These are phyloP conservation scores for Cotesia chilonis DNA, from an alignment of 1,140 invertebrate genomes.

Conservation along the genomic window DNA sequence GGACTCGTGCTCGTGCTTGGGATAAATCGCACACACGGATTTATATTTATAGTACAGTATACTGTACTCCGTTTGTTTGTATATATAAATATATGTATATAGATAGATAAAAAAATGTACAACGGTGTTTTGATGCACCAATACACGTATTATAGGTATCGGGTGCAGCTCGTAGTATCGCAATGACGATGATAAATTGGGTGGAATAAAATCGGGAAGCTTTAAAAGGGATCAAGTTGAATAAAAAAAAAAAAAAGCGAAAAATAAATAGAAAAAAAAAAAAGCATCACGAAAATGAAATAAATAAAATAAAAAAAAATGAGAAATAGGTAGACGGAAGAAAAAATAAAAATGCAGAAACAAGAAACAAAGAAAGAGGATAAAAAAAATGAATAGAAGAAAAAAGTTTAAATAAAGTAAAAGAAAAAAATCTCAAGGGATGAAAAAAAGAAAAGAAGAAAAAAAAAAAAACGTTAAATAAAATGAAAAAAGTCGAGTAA, in stretches of 20 bases:
- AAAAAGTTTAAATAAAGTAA: background rate
- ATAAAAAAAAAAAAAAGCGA: too few species aligned
- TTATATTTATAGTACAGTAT: background rate
- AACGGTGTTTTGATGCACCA: too few species aligned
- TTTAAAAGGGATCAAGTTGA: conserved; percentile 15
- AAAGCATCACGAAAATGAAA: background rate
- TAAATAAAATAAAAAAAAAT: conserved; percentile 3
- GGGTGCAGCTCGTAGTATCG: background rate
- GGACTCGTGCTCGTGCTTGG: background rate
- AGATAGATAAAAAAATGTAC: too few species aligned
- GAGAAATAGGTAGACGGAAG: too few species aligned
- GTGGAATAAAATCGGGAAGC: conserved; percentile 25
- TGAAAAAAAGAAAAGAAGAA: background rate
- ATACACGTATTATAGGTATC: too few species aligned
- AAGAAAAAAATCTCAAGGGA: background rate
- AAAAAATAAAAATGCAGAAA: conserved; percentile 5
- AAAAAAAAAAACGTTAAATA: conserved; percentile 3
- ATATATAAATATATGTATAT: background rate
- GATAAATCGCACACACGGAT: background rate
- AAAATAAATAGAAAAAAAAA: background rate
- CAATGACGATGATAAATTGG: conserved; percentile 31
- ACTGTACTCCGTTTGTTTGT: background rate
- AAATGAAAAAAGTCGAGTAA: conserved; percentile 37
- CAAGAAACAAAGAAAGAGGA: background rate
- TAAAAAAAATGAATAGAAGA: background rate